phyloP scores from a whole-genome alignment of 2,113 vertebrate species.

The Mobula birostris region DNA sequence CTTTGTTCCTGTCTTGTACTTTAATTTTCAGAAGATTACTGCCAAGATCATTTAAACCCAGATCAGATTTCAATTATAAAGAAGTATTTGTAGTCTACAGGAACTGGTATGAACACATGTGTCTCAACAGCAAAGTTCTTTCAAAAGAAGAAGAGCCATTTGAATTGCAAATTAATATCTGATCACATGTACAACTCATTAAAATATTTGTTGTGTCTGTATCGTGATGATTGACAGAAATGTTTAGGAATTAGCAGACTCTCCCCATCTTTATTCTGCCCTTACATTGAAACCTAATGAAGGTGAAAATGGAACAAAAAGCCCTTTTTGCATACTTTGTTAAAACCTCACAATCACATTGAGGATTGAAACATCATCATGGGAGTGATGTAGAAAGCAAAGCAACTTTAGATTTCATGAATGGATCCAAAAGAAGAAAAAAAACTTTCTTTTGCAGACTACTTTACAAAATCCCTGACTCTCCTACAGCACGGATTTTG shows the following conservation, averaged over 20 bases:
- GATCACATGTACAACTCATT: constrained; percentile 29
- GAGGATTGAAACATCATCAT: constrained; percentile 23
- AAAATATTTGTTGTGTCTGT: constrained; percentile 20
- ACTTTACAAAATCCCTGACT: neutral
- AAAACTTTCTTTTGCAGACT: neutral
- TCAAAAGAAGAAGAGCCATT: neutral
- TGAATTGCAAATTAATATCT: constrained; percentile 36
- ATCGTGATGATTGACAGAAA: constrained; percentile 14
- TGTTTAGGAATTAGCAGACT: constrained; percentile 11
- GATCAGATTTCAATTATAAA: neutral
- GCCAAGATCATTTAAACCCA: neutral
- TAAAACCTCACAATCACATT: constrained; percentile 14
- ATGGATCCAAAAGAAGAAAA: neutral
- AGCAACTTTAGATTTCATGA: neutral
- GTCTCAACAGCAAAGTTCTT: constrained; percentile 1
- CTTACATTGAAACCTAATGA: constrained; percentile 25
- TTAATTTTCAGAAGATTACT: neutral
- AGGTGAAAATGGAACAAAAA: constrained; percentile 27
- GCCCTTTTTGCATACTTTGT: neutral
- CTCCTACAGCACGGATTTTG: neutral
- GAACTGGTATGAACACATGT: neutral
- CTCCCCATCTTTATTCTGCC: constrained; percentile 14
- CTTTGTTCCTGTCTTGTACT: neutral
- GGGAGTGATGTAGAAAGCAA: constrained; percentile 15
- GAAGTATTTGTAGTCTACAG: neutral